Base-by-base conservation (phyloP, 2,113 vertebrate genomes). In the Tachuris rubrigastra region DNA sequence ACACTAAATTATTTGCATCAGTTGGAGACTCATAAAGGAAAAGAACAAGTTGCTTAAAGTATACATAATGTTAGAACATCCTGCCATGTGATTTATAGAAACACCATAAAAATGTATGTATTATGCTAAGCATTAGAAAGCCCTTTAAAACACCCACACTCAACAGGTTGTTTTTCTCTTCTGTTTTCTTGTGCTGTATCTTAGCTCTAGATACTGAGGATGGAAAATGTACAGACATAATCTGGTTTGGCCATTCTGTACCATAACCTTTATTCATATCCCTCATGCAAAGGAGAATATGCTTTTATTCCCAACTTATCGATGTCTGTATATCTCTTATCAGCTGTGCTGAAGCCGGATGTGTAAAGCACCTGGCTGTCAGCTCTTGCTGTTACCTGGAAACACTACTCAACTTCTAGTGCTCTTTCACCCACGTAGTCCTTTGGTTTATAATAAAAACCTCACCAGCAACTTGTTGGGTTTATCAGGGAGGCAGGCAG, bases 131-230 rank as follows among this genome's bases (percentile, higher is more conserved):
- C 49, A 63, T 80, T 87, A 65, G 65, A 77, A 88, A 92, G 85
- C 60, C 60, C 53, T 96, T 93, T 68, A 78, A 81, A 93, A 92
- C 88, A 89, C 95, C 90, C 92, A 94, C 83, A 31, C 82, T 69
- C 67, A 60, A 85, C 55, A 76, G 55, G 87, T 77, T 94, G 75
- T 59, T 90, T 85, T 91, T 82, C 25, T 65, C 17, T 24, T 59
- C 59, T 91, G 28, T 85, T 96, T 87, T 77, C 50, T 91, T 91
- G 27, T 76, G 25, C 59, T 79, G 9, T 19, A 15, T 76, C 30
- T 82, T 33, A 73, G 47, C 13, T 83, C 10, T 56, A 55, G 33
- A 25, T 63, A 35, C 11, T 8, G 10, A 86, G 25, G 42, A 68
- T 68, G 82, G 37, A 49, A 78, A 72, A 74, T 49, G 15, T 35